Percentiles rank a stretch among this genome's conserved stretches.
phyloP scores from a whole-genome alignment of 2,888 invertebrate species.

The Agrotis ipsilon region DNA sequence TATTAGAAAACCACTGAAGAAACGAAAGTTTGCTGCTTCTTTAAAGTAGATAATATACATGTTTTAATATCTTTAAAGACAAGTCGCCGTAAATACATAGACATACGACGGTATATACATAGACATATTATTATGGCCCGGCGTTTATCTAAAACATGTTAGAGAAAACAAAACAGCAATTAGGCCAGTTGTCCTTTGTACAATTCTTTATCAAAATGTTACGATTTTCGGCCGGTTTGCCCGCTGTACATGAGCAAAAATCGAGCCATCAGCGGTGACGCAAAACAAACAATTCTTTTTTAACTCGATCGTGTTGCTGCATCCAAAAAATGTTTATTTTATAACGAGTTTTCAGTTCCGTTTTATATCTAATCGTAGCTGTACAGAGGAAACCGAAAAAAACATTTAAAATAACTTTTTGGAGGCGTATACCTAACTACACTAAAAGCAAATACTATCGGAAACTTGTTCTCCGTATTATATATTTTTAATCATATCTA shows the following conservation, averaged over 20 bases:
- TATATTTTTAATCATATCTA: too few species aligned
- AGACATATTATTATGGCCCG: too few species aligned
- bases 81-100: too few species aligned
- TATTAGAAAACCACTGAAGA: conserved; percentile 2
- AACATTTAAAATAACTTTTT: background rate
- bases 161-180: conserved; percentile 16
- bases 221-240: too few species aligned
- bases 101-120: too few species aligned
- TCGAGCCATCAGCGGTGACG: background rate
- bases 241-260: too few species aligned
- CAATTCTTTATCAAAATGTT: conserved; percentile 1
- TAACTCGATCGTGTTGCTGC: conserved; percentile 20
- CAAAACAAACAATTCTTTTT: conserved; percentile 14
- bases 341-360: background rate
- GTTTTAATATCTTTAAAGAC: too few species aligned
- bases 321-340: conserved; percentile 16
- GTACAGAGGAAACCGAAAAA: background rate
- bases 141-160: too few species aligned
- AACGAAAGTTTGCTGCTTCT: background rate
- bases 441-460: too few species aligned
- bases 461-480: too few species aligned
- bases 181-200: conserved; percentile 12
- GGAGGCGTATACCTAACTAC: too few species aligned
- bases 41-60: conserved; percentile 8
- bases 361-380: background rate